phyloP scores from a whole-genome alignment of 2,113 vertebrate species.

The Paramormyrops kingsleyae region DNA sequence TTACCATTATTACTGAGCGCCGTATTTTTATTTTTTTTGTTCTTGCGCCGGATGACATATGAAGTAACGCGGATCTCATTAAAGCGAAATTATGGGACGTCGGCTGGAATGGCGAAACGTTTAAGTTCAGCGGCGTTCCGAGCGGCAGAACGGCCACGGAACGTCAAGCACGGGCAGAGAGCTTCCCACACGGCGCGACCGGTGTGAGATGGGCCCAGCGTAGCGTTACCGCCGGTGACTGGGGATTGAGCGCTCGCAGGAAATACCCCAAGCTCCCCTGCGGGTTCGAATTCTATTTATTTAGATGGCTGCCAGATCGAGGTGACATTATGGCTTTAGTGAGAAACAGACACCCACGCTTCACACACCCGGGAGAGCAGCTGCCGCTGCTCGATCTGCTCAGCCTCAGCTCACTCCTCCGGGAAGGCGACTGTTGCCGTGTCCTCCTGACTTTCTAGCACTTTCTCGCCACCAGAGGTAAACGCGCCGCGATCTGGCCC shows the following conservation, averaged over 20 bases:
- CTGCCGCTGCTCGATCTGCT: neutral
- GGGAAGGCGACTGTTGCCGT: neutral
- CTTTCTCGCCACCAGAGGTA: neutral
- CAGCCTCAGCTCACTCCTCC: neutral
- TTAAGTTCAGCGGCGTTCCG: neutral
- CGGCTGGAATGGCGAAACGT: neutral
- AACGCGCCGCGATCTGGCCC: neutral
- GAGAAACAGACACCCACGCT: neutral
- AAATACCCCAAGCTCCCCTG: neutral
- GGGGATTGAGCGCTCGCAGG: neutral
- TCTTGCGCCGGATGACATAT: neutral
- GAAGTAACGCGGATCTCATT: conserved; percentile 5
- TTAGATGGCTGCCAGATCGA: neutral
- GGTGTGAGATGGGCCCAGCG: neutral
- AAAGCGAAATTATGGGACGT: neutral
- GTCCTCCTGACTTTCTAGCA: neutral
- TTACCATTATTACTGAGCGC: neutral
- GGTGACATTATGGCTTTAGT: neutral
- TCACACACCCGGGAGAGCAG: neutral
- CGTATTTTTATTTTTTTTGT: neutral
- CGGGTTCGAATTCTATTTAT: neutral
- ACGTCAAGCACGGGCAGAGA: neutral
- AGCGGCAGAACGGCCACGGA: neutral
- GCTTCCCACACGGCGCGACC: neutral
- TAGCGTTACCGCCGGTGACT: neutral